Base-by-base conservation (phyloP, 2,113 vertebrate genomes). In the Xenopus borealis region DNA sequence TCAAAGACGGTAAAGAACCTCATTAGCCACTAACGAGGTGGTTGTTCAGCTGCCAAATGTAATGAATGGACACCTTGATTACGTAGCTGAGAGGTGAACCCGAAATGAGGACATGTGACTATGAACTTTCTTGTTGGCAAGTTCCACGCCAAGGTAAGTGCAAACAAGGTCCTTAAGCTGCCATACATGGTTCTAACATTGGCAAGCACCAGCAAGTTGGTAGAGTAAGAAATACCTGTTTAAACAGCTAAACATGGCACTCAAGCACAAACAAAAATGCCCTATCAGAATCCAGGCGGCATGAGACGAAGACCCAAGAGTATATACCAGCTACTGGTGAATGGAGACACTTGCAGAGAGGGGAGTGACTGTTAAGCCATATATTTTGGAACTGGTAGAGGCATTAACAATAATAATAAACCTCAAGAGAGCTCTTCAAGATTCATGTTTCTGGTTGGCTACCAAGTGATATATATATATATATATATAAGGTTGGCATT, bases 41-140 rank as follows among this genome's bases (percentile, higher is more conserved):
- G 33, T 12, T 85, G 83, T 80, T 83, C 81, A 88, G 88, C 88
- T 89, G 88, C 86, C 86, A 79, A 73, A 50, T 79, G 84, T 80
- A 71, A 83, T 83, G 82, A 81, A 78, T 81, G 77, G 81, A 78
- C 79, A 58, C 52, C 81, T 80, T 79, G 72, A 69, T 78, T 76
- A 73, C 72, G 33, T 80, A 83, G 81, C 16, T 30, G 58, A 81
- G 81, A 81, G 75, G 76, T 62, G 79, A 83, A 78, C 67, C 0
- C 82, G 80, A 78, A 50, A 33, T 72, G 13, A 67, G 69, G 82
- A 80, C 33, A 78, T 75, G 86, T 83, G 86, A 83, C 78, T 83
- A 77, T 72, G 85, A 88, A 62, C 82, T 75, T 85, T 84, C 87
- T 86, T 88, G 89, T 87, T 90, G 89, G 87, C 85, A 88, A 86